These are phyloP conservation scores for Odontomachus brunneus DNA, from an alignment of 1,140 invertebrate species.

Conservation along the genomic window DNA sequence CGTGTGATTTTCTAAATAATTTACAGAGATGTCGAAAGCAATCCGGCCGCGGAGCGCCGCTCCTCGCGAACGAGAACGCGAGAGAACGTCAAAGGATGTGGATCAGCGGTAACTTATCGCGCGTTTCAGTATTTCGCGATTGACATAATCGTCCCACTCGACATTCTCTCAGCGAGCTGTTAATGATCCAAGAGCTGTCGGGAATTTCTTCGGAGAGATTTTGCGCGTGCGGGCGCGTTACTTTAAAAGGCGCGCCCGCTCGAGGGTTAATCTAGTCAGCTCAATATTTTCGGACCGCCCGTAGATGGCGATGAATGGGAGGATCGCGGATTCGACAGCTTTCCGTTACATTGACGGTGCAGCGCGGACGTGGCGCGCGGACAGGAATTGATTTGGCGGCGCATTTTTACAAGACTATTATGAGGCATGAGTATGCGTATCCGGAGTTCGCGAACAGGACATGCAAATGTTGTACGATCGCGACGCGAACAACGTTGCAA, in stretches of 20 bases:
- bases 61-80: no score
- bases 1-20: background rate
- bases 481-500: slow-evolving; percentile 48
- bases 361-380: background rate
- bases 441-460: slow-evolving; percentile 10
- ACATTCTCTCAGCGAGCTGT: no score
- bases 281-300: slow-evolving; percentile 9
- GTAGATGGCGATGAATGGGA: slow-evolving; percentile 40
- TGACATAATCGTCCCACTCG: no score
- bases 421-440: slow-evolving; percentile 2
- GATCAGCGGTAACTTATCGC: no score
- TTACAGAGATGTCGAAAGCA: background rate
- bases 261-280: slow-evolving; percentile 20
- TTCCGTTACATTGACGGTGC: slow-evolving; percentile 32
- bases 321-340: slow-evolving; percentile 49
- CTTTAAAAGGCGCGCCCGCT: slow-evolving; percentile 31
- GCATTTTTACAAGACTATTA: slow-evolving; percentile 40
- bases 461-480: slow-evolving; percentile 60
- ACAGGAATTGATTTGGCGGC: slow-evolving; percentile 16
- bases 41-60: no score
- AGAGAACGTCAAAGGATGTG: no score
- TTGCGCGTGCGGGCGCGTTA: background rate
- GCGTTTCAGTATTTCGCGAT: no score
- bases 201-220: background rate
- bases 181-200: no score